Evolutionary conservation across 1,140 invertebrate species (phyloP).

Genomic region (Aphaenogaster ashmeadi): DNA sequence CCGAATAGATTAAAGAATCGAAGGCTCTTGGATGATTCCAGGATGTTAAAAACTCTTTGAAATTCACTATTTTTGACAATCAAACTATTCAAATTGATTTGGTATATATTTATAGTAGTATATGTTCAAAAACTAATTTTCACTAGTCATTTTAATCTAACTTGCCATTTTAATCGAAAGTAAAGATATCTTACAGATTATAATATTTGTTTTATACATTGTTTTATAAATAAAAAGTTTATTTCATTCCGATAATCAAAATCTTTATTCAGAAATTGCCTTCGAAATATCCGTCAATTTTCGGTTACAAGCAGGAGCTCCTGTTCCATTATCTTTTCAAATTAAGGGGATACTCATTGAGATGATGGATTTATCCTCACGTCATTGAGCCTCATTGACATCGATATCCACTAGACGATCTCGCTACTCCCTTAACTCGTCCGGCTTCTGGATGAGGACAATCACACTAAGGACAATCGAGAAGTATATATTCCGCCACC

Average conservation of each 20-base stretch:
- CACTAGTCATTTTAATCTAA: background rate
- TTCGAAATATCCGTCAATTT: background rate
- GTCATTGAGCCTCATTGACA: constrained; percentile 14
- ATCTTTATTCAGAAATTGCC: background rate
- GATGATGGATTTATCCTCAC: background rate
- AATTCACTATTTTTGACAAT: background rate
- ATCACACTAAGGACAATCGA: constrained; percentile 26
- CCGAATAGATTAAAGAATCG: background rate
- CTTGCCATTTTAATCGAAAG: background rate
- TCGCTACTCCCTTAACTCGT: constrained; percentile 17
- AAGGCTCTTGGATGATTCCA: background rate
- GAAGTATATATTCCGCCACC: background rate
- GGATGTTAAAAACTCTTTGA: background rate
- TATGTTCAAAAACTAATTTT: background rate
- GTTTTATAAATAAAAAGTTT: background rate
- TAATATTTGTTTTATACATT: background rate
- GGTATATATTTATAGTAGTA: background rate
- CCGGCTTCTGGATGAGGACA: constrained; percentile 3
- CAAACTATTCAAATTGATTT: background rate
- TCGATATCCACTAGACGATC: constrained; percentile 31
- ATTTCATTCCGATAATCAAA: background rate
- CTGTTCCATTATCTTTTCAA: background rate
- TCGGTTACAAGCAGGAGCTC: background rate
- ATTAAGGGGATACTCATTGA: constrained; percentile 4
- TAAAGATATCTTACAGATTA: background rate